phyloP scores from a whole-genome alignment of 2,888 invertebrate genomes.

The Drosophila monieri region DNA sequence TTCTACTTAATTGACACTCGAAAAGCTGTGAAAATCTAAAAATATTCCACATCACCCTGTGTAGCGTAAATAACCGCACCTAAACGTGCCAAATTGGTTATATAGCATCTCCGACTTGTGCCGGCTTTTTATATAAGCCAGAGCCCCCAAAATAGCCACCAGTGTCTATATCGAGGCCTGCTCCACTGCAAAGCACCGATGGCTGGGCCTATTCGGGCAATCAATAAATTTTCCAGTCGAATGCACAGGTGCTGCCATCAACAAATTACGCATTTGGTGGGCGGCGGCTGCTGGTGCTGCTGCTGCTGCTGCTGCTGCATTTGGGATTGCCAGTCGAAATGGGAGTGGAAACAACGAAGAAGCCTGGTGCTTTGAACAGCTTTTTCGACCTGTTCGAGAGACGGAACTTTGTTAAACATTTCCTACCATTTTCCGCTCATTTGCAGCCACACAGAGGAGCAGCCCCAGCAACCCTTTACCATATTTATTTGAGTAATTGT shows the following conservation, averaged over 20 bases:
- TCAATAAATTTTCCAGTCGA: constrained; percentile 78
- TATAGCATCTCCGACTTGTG: background rate
- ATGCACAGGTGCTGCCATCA: constrained; percentile 66
- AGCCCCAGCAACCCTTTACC: background rate
- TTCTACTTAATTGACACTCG: constrained; percentile 1
- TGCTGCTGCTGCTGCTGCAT: constrained; percentile 4
- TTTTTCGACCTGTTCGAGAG: constrained; percentile 20
- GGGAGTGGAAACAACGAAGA: constrained; percentile 2
- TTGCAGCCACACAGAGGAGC: background rate
- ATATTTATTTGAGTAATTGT: constrained; percentile 56
- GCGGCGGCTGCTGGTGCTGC: constrained; percentile 12
- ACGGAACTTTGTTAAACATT: constrained; percentile 3
- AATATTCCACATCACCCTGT: background rate
- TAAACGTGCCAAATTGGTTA: constrained; percentile 14
- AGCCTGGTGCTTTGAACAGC: background rate
- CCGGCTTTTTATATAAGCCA: background rate
- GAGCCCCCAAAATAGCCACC: constrained; percentile 1
- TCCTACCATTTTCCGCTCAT: constrained; percentile 2
- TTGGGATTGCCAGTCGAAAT: background rate
- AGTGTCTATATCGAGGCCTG: constrained; percentile 16
- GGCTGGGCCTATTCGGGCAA: constrained; percentile 65
- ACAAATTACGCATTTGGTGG: constrained; percentile 18
- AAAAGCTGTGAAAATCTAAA: constrained; percentile 4
- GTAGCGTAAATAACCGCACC: constrained; percentile 13
- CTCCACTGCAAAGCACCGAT: background rate